Evolutionary conservation across 2,113 vertebrate genomes (phyloP).

Genomic region (Nothocercus nigrocapillus): DNA sequence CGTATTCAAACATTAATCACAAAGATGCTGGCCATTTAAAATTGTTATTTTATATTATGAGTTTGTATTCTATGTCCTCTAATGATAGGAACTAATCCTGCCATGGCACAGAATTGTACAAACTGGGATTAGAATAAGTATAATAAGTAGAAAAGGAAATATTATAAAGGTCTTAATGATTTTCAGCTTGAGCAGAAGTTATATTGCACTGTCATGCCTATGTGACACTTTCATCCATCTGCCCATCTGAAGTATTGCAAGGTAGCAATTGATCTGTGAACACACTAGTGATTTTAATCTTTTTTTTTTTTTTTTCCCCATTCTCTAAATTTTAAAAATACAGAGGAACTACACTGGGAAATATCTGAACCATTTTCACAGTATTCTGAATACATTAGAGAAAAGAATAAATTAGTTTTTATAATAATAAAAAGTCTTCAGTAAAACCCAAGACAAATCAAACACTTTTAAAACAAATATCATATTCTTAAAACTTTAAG

Average conservation of each 20-base stretch:
- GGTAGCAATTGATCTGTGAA: background rate
- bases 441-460: background rate
- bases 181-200: conserved; percentile 16
- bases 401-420: background rate
- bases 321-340: background rate
- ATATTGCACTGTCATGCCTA: conserved; percentile 35
- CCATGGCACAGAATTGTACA: background rate
- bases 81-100: background rate
- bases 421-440: background rate
- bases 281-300: background rate
- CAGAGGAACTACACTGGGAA: background rate
- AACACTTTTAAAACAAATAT: background rate
- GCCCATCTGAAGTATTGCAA: background rate
- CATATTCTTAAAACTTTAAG: background rate
- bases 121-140: background rate
- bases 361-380: background rate
- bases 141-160: conserved; percentile 11
- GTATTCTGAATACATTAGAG: background rate
- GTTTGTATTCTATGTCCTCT: background rate
- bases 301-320: background rate
- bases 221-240: conserved; percentile 42
- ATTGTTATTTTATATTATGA: background rate
- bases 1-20: background rate
- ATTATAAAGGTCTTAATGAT: background rate
- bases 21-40: background rate